Percentiles rank a stretch among this genome's conserved stretches.
phyloP scores from a whole-genome alignment of 2,113 vertebrate genomes.

The Chlorodrepanis virens region DNA sequence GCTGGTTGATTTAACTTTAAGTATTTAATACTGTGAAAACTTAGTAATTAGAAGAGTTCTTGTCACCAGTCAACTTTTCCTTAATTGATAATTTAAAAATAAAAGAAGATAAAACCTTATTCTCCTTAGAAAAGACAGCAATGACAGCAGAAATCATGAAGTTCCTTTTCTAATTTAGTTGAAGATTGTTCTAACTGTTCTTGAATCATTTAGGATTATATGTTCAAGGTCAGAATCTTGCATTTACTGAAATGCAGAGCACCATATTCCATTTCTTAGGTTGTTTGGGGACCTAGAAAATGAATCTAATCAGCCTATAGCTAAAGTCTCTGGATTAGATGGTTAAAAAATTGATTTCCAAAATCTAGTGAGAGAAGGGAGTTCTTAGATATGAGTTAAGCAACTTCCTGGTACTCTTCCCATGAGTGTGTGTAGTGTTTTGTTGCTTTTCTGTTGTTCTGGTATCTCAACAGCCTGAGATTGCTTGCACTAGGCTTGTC shows the following conservation, averaged over 20 bases:
- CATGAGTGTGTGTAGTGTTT: fast-evolving
- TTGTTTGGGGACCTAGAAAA: neutral
- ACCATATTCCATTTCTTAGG: neutral
- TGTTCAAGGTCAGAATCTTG: neutral
- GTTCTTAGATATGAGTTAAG: neutral
- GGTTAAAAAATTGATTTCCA: neutral
- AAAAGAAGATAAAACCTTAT: constrained; percentile 51
- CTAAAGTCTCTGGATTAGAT: neutral
- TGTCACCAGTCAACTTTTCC: constrained; percentile 57
- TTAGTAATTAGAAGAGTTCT: constrained; percentile 72
- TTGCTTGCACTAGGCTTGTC: neutral
- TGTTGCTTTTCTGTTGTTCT: neutral
- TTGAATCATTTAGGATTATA: constrained; percentile 4
- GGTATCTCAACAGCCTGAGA: neutral
- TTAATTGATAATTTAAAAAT: constrained; percentile 67
- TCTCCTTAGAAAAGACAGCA: constrained; percentile 17
- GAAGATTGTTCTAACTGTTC: neutral
- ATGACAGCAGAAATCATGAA: neutral
- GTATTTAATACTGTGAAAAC: constrained; percentile 72
- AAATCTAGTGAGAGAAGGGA: constrained; percentile 9
- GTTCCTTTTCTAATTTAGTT: constrained; percentile 31
- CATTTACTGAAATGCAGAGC: neutral
- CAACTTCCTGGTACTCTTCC: neutral
- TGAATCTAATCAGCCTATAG: neutral
- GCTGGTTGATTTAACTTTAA: constrained; percentile 72